phyloP scores from a whole-genome alignment of 2,113 vertebrate genomes.

The Bubalus kerabau region DNA sequence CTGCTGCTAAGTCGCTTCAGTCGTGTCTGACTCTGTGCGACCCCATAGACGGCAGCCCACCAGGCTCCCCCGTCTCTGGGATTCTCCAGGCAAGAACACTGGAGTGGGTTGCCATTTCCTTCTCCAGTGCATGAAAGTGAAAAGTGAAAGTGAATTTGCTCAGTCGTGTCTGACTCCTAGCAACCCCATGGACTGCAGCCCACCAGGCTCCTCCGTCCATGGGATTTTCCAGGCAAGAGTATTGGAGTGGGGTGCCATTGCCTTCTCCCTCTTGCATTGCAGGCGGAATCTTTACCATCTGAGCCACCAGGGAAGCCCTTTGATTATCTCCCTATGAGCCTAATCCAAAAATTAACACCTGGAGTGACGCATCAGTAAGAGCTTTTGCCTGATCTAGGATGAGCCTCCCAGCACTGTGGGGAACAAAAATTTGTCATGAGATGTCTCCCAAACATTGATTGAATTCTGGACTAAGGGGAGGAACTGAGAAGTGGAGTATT shows the following conservation, averaged over 20 bases:
- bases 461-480: neutral
- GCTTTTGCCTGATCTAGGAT: neutral
- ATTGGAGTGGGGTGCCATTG: neutral
- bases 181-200: neutral
- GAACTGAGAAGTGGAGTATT: neutral
- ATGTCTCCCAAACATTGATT: neutral
- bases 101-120: too few species aligned
- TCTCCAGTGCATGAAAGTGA: too few species aligned
- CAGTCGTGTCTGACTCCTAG: neutral
- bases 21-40: too few species aligned
- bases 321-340: neutral
- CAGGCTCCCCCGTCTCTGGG: too few species aligned
- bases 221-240: neutral
- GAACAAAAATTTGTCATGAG: neutral
- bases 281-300: neutral
- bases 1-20: too few species aligned
- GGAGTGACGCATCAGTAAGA: neutral
- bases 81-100: too few species aligned
- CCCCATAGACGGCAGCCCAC: too few species aligned
- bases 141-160: neutral
- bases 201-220: neutral
- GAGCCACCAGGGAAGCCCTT: neutral
- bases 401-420: neutral
- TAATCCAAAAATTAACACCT: neutral
- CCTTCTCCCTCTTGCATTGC: neutral